phyloP scores from a whole-genome alignment of 2,888 invertebrate genomes.

The Phytoseiulus persimilis region DNA sequence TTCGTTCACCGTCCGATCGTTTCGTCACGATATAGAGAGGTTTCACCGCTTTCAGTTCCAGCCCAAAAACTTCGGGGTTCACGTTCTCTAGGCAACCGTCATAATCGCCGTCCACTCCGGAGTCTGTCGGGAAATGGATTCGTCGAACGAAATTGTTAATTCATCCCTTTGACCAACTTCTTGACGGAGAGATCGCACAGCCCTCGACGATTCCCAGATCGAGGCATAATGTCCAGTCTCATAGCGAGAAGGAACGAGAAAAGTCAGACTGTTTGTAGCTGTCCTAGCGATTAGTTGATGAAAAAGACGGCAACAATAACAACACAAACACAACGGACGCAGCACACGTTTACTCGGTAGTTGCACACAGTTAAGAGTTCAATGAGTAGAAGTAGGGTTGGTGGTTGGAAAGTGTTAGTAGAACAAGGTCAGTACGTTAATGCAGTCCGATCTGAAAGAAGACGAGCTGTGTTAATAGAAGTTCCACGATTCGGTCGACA shows the following conservation, averaged over 20 bases:
- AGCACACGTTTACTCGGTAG: too few relatives aligned
- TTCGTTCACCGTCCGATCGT: slow-evolving; percentile 35
- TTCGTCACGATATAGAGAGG: neutral
- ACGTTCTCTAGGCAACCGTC: slow-evolving; percentile 23
- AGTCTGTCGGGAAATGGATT: neutral
- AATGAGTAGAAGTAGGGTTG: neutral
- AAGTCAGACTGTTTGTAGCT: too few relatives aligned
- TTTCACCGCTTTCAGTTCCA: neutral
- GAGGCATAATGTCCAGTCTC: too few relatives aligned
- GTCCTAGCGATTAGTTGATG: too few relatives aligned
- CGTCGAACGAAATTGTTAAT: neutral
- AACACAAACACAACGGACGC: too few relatives aligned
- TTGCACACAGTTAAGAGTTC: too few relatives aligned
- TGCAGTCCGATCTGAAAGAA: neutral
- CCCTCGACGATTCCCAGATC: too few relatives aligned
- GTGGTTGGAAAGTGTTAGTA: neutral
- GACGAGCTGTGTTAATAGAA: neutral
- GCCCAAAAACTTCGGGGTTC: slow-evolving; percentile 7
- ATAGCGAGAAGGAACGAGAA: too few relatives aligned
- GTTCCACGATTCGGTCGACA: neutral
- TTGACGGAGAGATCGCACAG: neutral
- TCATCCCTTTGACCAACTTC: neutral
- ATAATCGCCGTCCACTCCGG: slow-evolving; percentile 35
- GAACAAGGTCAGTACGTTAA: neutral
- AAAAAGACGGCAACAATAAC: too few relatives aligned